phyloP scores from a whole-genome alignment of 1,140 invertebrate species.

The Ridgeia piscesae region DNA sequence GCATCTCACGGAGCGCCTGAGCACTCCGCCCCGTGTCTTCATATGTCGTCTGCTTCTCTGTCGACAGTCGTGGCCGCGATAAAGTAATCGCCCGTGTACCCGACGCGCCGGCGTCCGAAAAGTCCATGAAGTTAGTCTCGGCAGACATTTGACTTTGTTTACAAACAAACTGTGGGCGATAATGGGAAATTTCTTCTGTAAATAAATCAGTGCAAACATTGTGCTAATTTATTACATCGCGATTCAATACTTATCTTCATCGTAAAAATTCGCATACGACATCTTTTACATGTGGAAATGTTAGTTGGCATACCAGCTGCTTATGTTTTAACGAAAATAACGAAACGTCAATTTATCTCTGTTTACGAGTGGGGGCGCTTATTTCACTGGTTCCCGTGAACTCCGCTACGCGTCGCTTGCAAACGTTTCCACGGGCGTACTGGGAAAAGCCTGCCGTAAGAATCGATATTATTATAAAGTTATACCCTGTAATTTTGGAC shows the following conservation, averaged over 20 bases:
- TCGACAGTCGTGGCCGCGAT: slow-evolving; percentile 21
- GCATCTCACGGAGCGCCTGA: slow-evolving; percentile 27
- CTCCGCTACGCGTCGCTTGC: neutral
- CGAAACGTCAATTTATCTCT: neutral
- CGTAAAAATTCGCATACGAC: neutral
- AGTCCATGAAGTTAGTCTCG: slow-evolving; percentile 23
- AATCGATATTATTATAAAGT: no score
- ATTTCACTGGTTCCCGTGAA: neutral
- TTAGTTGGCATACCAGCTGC: neutral
- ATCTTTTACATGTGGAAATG: neutral
- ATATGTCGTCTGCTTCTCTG: slow-evolving; percentile 18
- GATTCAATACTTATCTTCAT: neutral
- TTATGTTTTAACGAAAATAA: neutral
- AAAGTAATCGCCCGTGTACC: neutral
- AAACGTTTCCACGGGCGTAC: no score
- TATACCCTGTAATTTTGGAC: no score
- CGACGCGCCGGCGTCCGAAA: slow-evolving; percentile 21
- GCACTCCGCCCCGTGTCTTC: slow-evolving; percentile 18
- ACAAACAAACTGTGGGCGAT: neutral
- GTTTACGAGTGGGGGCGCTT: neutral
- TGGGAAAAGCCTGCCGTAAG: no score
- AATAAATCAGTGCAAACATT: neutral
- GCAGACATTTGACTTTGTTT: neutral
- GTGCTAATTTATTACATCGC: neutral
- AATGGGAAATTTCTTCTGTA: neutral